Percentiles rank a stretch among this genome's conserved stretches.
Conservation (phyloP, 2,888 invertebrate species). For the Exocentrus adspersus region DNA sequence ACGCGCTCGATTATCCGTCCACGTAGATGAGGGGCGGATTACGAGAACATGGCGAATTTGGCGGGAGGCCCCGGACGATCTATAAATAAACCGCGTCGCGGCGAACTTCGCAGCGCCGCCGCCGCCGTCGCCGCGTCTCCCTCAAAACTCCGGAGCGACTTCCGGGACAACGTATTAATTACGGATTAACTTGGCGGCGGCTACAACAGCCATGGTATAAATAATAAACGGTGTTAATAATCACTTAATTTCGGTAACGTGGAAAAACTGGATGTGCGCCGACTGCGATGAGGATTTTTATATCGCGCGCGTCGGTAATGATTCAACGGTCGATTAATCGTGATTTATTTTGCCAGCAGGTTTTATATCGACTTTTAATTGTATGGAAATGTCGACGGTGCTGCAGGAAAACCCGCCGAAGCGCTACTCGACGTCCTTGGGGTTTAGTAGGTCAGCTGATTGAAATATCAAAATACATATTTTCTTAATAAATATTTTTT, state of each 20-base stretch:
- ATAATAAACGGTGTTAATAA: constrained; percentile 16
- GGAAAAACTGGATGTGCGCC: neutral
- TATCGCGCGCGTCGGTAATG: neutral
- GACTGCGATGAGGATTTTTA: neutral
- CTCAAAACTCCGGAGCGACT: too few relatives aligned
- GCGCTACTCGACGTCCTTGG: too few relatives aligned
- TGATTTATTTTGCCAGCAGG: neutral
- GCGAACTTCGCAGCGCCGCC: constrained; percentile 9
- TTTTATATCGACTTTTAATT: neutral
- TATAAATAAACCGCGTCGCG: constrained; percentile 23
- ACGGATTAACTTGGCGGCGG: constrained; percentile 2
- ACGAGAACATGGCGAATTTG: constrained; percentile 14
- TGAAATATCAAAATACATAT: too few relatives aligned
- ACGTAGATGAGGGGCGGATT: neutral
- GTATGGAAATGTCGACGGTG: too few relatives aligned
- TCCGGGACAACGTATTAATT: constrained; percentile 20
- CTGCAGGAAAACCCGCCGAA: too few relatives aligned
- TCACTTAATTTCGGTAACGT: neutral
- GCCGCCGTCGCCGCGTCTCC: constrained; percentile 5
- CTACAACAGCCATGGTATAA: constrained; percentile 11
- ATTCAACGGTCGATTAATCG: neutral
- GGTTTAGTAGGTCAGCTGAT: too few relatives aligned
- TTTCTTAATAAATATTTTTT: too few relatives aligned
- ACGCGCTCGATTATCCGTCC: constrained; percentile 2
- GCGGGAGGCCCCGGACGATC: constrained; percentile 23